Evolutionary conservation across 2,113 vertebrate genomes (phyloP).

Genomic region (Labeo catla): DNA sequence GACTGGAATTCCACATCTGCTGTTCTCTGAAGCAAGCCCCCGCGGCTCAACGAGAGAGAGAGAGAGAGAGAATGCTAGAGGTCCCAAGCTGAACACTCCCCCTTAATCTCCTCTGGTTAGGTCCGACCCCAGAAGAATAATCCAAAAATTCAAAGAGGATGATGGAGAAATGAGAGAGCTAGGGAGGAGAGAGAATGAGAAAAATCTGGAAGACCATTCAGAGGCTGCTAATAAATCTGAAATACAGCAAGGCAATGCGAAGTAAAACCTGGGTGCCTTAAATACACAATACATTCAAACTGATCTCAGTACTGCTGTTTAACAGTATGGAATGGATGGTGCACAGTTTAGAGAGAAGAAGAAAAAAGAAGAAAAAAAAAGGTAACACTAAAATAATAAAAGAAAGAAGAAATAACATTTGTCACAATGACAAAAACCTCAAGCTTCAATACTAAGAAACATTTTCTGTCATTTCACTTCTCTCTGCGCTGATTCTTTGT

Average conservation of each 20-base stretch:
- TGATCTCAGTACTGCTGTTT: slow-evolving; percentile 64
- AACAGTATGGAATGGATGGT: slow-evolving; percentile 56
- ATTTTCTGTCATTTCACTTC: background rate
- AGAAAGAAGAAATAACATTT: slow-evolving; percentile 53
- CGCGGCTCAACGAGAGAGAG: slow-evolving; percentile 60
- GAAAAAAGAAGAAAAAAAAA: too few relatives aligned
- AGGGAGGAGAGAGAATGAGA: slow-evolving; percentile 56
- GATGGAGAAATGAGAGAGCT: slow-evolving; percentile 27
- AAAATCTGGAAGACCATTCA: slow-evolving; percentile 66
- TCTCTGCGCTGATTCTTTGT: background rate
- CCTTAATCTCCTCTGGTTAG: slow-evolving; percentile 56
- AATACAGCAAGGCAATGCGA: slow-evolving; percentile 68
- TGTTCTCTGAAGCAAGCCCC: slow-evolving; percentile 77
- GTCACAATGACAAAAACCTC: slow-evolving; percentile 65
- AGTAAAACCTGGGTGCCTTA: slow-evolving; percentile 49
- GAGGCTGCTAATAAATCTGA: slow-evolving; percentile 75
- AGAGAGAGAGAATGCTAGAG: slow-evolving; percentile 9
- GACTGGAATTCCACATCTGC: slow-evolving; percentile 79
- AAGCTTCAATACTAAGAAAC: background rate
- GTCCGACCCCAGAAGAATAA: slow-evolving; percentile 70
- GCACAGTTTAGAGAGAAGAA: background rate
- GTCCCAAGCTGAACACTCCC: slow-evolving; percentile 63
- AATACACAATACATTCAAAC: slow-evolving; percentile 64
- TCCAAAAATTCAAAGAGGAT: slow-evolving; percentile 70
- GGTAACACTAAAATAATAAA: too few relatives aligned